Conservation (phyloP, 2,888 invertebrate genomes). For the Drosophila anomalata region DNA sequence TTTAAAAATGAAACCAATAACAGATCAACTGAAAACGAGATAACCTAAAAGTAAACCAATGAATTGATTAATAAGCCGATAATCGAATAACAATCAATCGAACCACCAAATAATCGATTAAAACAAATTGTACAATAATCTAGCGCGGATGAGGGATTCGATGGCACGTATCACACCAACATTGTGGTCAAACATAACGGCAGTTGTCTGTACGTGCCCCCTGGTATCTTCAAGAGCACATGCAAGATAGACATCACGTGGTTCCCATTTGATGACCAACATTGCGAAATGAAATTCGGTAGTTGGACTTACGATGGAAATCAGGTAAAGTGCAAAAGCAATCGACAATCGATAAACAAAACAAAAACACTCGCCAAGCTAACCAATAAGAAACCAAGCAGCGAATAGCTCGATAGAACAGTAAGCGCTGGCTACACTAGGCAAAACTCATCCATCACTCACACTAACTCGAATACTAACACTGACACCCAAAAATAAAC, state of each 20-base stretch:
- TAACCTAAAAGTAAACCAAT: constrained; percentile 24
- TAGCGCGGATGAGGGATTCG: constrained; percentile 99
- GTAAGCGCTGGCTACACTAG: constrained; percentile 46
- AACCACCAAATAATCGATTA: constrained; percentile 60
- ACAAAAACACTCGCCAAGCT: constrained; percentile 28
- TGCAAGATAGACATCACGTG: constrained; percentile 99
- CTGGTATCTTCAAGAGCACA: constrained; percentile 99
- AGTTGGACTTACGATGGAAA: constrained; percentile 99
- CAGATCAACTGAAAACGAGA: constrained; percentile 29
- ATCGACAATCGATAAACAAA: constrained; percentile 51
- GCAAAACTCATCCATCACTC: constrained; percentile 24
- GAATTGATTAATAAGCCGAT: constrained; percentile 31
- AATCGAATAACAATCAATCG: constrained; percentile 47
- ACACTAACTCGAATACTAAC: constrained; percentile 17
- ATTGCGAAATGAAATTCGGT: constrained; percentile 99
- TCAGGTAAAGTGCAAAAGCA: constrained; percentile 88
- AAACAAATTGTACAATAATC: constrained; percentile 81
- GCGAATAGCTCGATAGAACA: constrained; percentile 42
- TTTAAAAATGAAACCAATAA: constrained; percentile 3
- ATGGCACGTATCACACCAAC: constrained; percentile 99
- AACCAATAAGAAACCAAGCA: constrained; percentile 37
- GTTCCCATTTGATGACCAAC: constrained; percentile 99
- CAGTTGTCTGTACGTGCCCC: constrained; percentile 99
- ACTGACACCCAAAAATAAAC: neutral
- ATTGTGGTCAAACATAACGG: constrained; percentile 99